Conservation (phyloP, 2,113 vertebrate species). For the Melanocharis versteri region DNA sequence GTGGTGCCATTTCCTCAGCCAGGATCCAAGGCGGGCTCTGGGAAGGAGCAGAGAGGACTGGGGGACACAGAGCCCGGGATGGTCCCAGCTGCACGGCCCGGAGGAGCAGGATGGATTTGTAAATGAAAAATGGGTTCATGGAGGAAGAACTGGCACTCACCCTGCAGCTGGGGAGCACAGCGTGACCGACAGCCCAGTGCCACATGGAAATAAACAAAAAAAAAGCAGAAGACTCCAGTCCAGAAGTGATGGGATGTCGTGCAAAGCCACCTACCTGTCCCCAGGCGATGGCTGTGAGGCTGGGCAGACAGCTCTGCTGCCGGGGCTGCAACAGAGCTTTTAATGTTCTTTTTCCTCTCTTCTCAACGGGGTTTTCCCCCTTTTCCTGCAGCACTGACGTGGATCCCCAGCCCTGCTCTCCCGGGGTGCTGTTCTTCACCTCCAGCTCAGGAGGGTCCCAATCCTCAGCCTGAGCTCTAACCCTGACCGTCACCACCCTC, state of each 20-base stretch:
- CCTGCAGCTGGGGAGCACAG: not conserved
- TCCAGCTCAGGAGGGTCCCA: not conserved
- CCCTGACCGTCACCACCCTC: not conserved
- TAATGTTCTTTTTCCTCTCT: not conserved
- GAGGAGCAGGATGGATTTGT: not conserved
- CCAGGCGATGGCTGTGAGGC: not conserved
- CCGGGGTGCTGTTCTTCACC: rapidly evolving
- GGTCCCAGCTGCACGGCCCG: not conserved
- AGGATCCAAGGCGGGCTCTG: not conserved
- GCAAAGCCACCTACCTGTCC: not conserved
- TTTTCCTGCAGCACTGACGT: not conserved
- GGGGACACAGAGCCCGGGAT: not conserved
- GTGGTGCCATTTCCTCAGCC: not conserved
- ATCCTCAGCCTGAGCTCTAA: rapidly evolving
- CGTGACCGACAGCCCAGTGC: rapidly evolving
- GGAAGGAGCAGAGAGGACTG: not conserved
- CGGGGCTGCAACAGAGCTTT: not conserved
- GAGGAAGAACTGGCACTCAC: not conserved
- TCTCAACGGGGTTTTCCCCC: not conserved
- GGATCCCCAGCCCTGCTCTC: not conserved
- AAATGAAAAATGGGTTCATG: not conserved
- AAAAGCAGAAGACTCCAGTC: not conserved
- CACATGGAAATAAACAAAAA: not conserved
- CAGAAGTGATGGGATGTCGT: not conserved
- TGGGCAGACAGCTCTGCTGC: not conserved